These are phyloP conservation scores for Cariama cristata DNA, from an alignment of 2,113 vertebrate species.

Conservation along the genomic window DNA sequence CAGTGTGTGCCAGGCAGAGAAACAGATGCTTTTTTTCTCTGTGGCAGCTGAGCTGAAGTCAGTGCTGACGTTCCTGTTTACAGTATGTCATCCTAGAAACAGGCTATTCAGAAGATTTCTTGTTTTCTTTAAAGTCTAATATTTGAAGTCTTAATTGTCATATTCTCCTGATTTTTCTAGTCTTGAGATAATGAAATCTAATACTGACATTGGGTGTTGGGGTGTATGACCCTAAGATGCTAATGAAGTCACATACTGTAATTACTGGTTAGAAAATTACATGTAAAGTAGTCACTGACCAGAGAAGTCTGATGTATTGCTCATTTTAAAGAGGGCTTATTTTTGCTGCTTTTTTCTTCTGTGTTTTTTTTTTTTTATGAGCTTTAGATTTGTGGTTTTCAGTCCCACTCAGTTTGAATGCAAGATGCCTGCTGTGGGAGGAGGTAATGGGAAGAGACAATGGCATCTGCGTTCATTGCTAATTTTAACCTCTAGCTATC, in stretches of 20 bases:
- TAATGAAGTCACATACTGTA: not conserved
- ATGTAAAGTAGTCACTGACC: not conserved
- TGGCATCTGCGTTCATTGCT: constrained; percentile 30
- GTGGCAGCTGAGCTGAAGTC: constrained; percentile 47
- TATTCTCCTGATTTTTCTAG: not conserved
- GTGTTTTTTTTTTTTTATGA: not conserved
- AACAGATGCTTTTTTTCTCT: not conserved
- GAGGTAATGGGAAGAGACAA: constrained; percentile 51
- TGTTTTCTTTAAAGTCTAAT: not conserved
- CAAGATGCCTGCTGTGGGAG: constrained; percentile 8
- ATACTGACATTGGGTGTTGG: not conserved
- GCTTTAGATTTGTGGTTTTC: constrained; percentile 24
- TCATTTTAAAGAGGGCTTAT: not conserved
- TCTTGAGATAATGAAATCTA: not conserved
- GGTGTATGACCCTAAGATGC: not conserved
- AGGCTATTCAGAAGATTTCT: not conserved
- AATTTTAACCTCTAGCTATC: constrained; percentile 69
- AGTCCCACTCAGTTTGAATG: not conserved
- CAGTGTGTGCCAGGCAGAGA: not conserved
- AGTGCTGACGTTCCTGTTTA: constrained; percentile 34
- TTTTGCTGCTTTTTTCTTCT: not conserved
- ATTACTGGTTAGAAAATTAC: not conserved
- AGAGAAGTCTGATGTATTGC: not conserved
- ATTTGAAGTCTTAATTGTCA: not conserved
- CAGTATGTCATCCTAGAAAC: not conserved